Conservation (phyloP, 2,113 vertebrate genomes). For the Grammomys surdaster region DNA sequence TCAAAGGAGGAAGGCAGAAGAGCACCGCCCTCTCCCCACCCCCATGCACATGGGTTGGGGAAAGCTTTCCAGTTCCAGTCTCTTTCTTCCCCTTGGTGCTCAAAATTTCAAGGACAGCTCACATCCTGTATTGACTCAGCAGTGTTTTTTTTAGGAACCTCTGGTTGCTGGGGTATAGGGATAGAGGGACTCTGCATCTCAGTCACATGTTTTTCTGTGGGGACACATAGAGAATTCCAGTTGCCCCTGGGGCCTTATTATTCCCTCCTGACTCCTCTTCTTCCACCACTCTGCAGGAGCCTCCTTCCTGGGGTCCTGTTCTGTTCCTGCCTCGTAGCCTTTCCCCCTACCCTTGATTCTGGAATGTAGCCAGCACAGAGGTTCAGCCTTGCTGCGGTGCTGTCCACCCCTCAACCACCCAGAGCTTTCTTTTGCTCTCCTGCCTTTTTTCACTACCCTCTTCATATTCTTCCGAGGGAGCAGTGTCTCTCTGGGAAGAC, state of each 20-base stretch:
- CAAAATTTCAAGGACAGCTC: neutral
- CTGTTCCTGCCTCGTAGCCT: neutral
- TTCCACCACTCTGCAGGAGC: neutral
- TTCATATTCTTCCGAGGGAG: neutral
- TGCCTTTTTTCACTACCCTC: neutral
- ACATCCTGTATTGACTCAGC: neutral
- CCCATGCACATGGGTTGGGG: neutral
- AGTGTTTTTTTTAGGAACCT: neutral
- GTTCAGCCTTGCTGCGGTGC: neutral
- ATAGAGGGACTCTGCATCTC: neutral
- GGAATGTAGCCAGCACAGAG: neutral
- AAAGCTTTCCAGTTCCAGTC: neutral
- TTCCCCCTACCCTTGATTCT: neutral
- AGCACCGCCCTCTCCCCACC: neutral
- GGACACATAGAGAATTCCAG: neutral
- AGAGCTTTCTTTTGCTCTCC: neutral
- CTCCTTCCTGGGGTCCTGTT: neutral
- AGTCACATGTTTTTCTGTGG: neutral
- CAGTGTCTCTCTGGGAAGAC: neutral
- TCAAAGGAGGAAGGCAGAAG: neutral
- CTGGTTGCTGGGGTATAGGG: neutral
- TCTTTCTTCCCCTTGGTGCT: slow-evolving; percentile 7
- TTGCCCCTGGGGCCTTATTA: neutral
- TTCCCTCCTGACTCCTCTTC: neutral
- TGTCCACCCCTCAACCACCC: neutral